Base-by-base conservation (phyloP, 2,888 invertebrate species). In the Terebella lapidaria region DNA sequence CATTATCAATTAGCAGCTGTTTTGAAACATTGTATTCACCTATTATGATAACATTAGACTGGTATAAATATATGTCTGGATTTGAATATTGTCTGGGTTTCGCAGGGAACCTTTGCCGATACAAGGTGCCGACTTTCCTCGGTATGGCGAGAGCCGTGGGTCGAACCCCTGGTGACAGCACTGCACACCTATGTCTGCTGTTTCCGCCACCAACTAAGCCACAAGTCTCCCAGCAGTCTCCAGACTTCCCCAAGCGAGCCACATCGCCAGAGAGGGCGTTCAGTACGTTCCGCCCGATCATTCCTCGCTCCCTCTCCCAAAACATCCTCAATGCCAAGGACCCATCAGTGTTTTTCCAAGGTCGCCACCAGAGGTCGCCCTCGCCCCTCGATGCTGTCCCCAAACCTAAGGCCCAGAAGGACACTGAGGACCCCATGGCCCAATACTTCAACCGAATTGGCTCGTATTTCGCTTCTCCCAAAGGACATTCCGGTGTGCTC, bases 101-200 rank as follows among this genome's bases (percentile, higher is more conserved):
- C n/a, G 15, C 55, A 63, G 63, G 45, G 1, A 30, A 28, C 52
- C 52, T 58, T 25, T 58, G 55, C 22, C 30, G 30, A 18, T 30
- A 29, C 26, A 88, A 89, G 0, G 86, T 95, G 24, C 95, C 95
- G 3, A 84, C 91, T 63, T 83, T 96, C 1, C 87, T 99, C 57
- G 94, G 97, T 0, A 79, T 95, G 63, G 88, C 90, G 0, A 83
- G 97, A 54, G 92, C 97, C 0, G 89, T 97, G 86, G 96, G 96
- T 0, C 85, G 97, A 90, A 77, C 91, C 77, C 87, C 90, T 0
- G 86, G 87, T 1, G 84, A 86, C 3, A 89, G 89, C 61, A 65
- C 67, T 0, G 89, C 94, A 0, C 83, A 96, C 87, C 29, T 53
- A 4, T 27, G 27, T 22, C 5, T 15, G 27, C 53, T 53, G 4